A percentile compares a stretch with the other conserved stretches of the same genome.
Conservation (phyloP, 2,113 vertebrate genomes). For the Lasiurus borealis region DNA sequence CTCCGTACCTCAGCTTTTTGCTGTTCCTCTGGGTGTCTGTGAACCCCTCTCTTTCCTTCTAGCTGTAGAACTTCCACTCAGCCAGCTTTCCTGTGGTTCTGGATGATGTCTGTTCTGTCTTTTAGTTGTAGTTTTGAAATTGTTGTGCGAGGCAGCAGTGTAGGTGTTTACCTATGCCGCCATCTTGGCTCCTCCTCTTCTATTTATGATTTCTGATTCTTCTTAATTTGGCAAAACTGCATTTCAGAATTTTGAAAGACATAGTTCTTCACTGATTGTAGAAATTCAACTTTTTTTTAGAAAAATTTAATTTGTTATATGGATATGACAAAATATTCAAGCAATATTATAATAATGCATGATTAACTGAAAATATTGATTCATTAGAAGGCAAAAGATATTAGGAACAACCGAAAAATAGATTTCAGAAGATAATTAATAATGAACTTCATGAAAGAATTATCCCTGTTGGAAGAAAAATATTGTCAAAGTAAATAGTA, state of each 20-base stretch:
- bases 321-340: neutral
- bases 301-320: neutral
- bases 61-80: no score
- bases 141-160: no score
- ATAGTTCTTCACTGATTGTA: neutral
- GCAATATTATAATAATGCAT: neutral
- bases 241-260: neutral
- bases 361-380: neutral
- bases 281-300: neutral
- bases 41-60: no score
- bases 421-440: neutral
- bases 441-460: conserved; percentile 15
- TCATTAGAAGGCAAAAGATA: neutral
- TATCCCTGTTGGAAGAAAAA: neutral
- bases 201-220: neutral
- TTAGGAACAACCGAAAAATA: neutral
- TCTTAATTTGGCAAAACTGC: neutral
- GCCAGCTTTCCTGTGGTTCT: no score
- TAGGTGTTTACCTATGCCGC: no score
- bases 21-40: no score
- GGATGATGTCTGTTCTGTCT: no score
- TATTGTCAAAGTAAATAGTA: neutral
- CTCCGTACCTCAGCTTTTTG: no score
- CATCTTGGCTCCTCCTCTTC: no score
- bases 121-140: no score